phyloP scores from a whole-genome alignment of 2,888 invertebrate species.

The Pantelozetes paolii region DNA sequence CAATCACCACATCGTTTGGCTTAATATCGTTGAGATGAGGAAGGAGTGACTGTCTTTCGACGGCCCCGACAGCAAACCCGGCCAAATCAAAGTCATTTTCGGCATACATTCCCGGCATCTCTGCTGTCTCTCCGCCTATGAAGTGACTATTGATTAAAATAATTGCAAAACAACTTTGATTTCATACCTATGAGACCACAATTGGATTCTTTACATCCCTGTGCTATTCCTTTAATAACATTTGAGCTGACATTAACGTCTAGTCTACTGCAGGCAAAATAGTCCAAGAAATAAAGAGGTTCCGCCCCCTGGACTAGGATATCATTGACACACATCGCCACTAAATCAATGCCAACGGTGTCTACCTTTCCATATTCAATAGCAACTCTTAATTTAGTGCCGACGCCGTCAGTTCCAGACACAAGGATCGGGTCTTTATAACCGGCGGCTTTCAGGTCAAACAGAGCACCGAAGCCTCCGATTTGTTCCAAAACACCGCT shows the following conservation, averaged over 20 bases:
- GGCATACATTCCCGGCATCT: slow-evolving; percentile 92
- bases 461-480: slow-evolving; percentile 90
- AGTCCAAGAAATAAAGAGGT: slow-evolving; percentile 93
- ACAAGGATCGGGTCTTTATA: slow-evolving; percentile 79
- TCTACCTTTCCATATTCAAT: slow-evolving; percentile 55
- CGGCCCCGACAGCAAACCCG: slow-evolving; percentile 90
- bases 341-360: slow-evolving; percentile 86
- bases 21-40: slow-evolving; percentile 65
- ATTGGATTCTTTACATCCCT: slow-evolving; percentile 77
- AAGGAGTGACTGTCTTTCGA: slow-evolving; percentile 69
- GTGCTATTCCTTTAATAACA: slow-evolving; percentile 78
- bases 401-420: slow-evolving; percentile 93
- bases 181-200: slow-evolving; percentile 78
- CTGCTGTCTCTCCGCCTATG: slow-evolving; percentile 88
- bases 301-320: slow-evolving; percentile 91
- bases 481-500: slow-evolving; percentile 73
- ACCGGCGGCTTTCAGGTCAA: slow-evolving; percentile 70
- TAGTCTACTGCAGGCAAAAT: slow-evolving; percentile 85
- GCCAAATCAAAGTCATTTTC: slow-evolving; percentile 87
- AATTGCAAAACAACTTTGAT: neutral
- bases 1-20: slow-evolving; percentile 75
- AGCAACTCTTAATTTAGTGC: slow-evolving; percentile 83
- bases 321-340: slow-evolving; percentile 98
- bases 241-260: slow-evolving; percentile 69
- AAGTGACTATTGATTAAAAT: slow-evolving; percentile 40